Evolutionary conservation across 92 coral and sea anemone species (phyloP), one percentile per base, ranked within the genome.

Genomic region (Micromussa lordhowensis): DNA sequence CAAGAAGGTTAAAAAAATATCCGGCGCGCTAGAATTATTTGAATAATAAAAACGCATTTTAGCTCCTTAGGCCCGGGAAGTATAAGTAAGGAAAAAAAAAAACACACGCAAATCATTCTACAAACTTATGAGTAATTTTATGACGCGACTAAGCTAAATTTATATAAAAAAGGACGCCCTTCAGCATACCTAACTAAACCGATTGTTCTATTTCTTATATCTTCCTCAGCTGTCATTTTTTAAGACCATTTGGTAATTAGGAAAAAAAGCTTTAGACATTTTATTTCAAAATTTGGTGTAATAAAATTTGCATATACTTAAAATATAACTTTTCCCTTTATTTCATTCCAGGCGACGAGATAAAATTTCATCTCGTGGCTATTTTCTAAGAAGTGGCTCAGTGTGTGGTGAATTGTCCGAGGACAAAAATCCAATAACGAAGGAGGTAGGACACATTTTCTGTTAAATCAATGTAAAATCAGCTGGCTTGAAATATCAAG

Each of bases 231-330:
- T 48, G 34, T 19, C 77, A 40, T 1, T 29, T 40, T 68, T 26
- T n/a, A n/a, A 68, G 38, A 48, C 74, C 24, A 82, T 48, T 82
- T 40, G 58, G 58, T 44, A 82, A 48, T 82, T 28, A 44, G 40
- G 17, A 35, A 58, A 44, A 44, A 22, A 36, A 4, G 18, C 40
- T 68, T 44, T 29, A 40, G 57, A 38, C 54, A 15, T 66, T 68
- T 68, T 26, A 68, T 68, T 82, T 68, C 22, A 53, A 15, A 30
- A 48, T 44, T 28, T 51, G 26, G 21, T 53, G 36, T 15, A 26
- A 3, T 16, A 64, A 14, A 44, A 82, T 82, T 82, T 82, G 18
- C 86, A 82, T 82, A 44, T 48, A 28, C 77, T 66, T 68, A 19
- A 28, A 48, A 68, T 15, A 29, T 10, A 34, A 40, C 26, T 22